phyloP scores from a whole-genome alignment of 2,113 vertebrate species.

The Gambusia holbrooki region DNA sequence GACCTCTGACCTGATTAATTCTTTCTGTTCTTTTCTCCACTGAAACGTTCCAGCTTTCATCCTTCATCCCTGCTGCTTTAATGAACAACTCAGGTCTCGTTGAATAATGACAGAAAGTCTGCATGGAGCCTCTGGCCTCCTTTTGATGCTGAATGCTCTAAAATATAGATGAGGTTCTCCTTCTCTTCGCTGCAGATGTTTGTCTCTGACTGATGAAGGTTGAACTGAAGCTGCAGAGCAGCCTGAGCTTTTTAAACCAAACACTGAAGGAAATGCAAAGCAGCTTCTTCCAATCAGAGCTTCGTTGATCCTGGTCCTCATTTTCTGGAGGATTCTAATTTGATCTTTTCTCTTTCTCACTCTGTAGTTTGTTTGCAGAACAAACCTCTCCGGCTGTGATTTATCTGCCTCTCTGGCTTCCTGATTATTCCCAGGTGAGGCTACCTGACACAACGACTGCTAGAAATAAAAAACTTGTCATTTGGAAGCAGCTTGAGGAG shows the following conservation, averaged over 20 bases:
- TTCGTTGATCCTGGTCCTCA: conserved; percentile 14
- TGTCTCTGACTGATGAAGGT: conserved; percentile 33
- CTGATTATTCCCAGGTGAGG: conserved; percentile 53
- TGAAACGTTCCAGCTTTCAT: neutral
- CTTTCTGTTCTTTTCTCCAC: neutral
- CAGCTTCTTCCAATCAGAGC: conserved; percentile 12
- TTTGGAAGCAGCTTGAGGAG: conserved; percentile 29
- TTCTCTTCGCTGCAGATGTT: conserved; percentile 9
- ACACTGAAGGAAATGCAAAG: conserved; percentile 3
- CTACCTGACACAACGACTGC: conserved; percentile 51
- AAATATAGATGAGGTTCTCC: conserved; percentile 54
- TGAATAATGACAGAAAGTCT: conserved; percentile 39
- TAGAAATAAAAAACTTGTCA: conserved; percentile 54
- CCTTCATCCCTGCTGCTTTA: conserved; percentile 5
- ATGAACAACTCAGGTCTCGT: conserved; percentile 6
- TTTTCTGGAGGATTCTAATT: conserved; percentile 36
- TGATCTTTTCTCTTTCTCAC: neutral
- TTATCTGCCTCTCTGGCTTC: conserved; percentile 38
- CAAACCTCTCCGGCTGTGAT: conserved; percentile 39
- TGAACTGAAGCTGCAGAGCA: neutral
- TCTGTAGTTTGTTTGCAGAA: conserved; percentile 30
- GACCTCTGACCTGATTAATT: neutral
- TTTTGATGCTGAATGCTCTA: conserved; percentile 15
- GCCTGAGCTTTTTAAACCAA: neutral
- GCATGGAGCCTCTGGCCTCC: conserved; percentile 29